These are phyloP conservation scores for Leptodirus hochenwartii DNA, from an alignment of 2,888 invertebrate genomes.

Conservation along the genomic window DNA sequence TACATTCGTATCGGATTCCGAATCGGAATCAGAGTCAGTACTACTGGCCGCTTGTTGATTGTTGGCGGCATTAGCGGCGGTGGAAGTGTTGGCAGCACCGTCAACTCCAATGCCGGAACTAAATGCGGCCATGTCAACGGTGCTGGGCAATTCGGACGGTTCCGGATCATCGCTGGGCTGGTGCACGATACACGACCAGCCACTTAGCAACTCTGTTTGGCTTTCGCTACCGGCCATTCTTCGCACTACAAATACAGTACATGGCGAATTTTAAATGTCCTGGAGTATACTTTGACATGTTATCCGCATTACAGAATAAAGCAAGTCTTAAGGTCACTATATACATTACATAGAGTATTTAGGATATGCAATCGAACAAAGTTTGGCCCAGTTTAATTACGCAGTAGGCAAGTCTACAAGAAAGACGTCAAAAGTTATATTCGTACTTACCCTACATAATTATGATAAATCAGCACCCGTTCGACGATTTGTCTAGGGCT, in stretches of 20 bases:
- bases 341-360: no score
- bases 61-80: slow-evolving; percentile 21
- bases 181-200: slow-evolving; percentile 38
- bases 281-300: no score
- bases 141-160: slow-evolving; percentile 41
- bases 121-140: slow-evolving; percentile 47
- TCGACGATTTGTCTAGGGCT: no score
- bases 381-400: no score
- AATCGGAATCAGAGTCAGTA: slow-evolving; percentile 38
- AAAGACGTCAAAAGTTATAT: no score
- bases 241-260: slow-evolving; percentile 7
- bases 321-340: no score
- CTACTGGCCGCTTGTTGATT: slow-evolving; percentile 4
- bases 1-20: slow-evolving; percentile 33
- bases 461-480: no score
- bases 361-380: no score
- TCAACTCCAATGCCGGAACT: slow-evolving; percentile 28
- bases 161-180: slow-evolving; percentile 41
- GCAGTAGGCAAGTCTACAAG: no score
- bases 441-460: no score
- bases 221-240: slow-evolving; percentile 28
- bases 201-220: slow-evolving; percentile 26
- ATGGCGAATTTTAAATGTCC: no score
- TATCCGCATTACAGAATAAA: no score
- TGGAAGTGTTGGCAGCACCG: slow-evolving; percentile 16